Base-by-base conservation (phyloP, 2,113 vertebrate species). In the Xerus inauris region DNA sequence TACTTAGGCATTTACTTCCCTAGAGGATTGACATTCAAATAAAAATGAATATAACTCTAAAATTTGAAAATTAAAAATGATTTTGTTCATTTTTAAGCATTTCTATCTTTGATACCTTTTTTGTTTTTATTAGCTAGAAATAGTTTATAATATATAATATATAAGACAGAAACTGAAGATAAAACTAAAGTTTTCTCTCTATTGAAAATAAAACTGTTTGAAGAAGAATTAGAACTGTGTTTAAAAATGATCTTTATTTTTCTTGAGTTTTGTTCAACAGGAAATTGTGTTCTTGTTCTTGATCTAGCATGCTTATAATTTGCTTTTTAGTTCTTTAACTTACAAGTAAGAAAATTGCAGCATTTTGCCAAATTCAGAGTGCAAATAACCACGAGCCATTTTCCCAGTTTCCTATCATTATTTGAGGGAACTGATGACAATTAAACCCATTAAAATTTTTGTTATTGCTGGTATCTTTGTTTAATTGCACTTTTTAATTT, bases 341-440 rank as follows among this genome's bases (percentile, higher is more conserved):
- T 82, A 38, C 19, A 0, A 91, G 24, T 69, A 69, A 54, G 3
- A 88, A 28, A 88, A 91, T 8, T 65, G 8, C 22, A 75, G 59
- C 26, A 82, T 45, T 82, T 81, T 94, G 17, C 8, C 69, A 97
- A 62, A 89, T 94, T 93, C 32, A 73, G 16, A 83, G 30, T 75
- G 2, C 32, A 97, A 81, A 88, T 87, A 3, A 47, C 8, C 71
- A 49, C 30, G 32, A 93, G 16, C 4, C 32, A 51, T 87, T 80
- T 94, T 45, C 1, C 24, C 42, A 82, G 11, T 67, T 89, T 87
- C 12, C 42, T 92, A 42, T 54, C 38, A 91, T 13, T 87, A 51
- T 95, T 28, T 73, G 42, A 24, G 8, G 8, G 3, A 87, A 89
- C 14, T 38, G 10, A 65, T 32, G 26, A 40, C 24, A 59, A 73